Evolutionary conservation across 2,797 vertebrate genomes (phyloP), one percentile per base, ranked within the genome.

Genomic region (Pangasius djambal): DNA sequence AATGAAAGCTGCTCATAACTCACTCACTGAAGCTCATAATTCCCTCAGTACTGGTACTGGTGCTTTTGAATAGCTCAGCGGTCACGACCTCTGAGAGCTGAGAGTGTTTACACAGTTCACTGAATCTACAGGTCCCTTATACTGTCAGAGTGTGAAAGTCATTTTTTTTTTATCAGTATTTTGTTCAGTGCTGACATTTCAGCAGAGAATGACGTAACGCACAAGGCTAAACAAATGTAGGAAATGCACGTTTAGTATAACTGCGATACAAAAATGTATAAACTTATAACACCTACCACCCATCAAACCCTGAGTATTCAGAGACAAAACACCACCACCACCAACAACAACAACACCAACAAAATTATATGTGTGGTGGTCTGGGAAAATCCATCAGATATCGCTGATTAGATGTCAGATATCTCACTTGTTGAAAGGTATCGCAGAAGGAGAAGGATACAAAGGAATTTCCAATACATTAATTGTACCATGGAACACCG

Each of bases 1-100:
- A 83, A 40, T 28, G 10, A 70, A 86, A 40, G 57, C 69, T 44
- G 34, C 44, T 77, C 89, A 69, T 40, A 48, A 72, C 25, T 59
- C 78, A 48, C 16, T 83, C 77, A 81, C 2, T n/a, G 28, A 65
- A 34, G 59, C 78, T 25, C 34, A 20, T 69, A 31, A 70, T n/a
- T 82, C 20, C 6, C 8, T 81, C 65, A 82, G 3, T 59, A 75
- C 12, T 10, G 34, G 18, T 13, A 28, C 57, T 40, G 55, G 52
- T 22, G 78, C 34, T 61, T 63, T 86, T 77, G 55, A 57, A 77
- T n/a, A 82, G 22, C 20, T 40, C 34, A 40, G 75, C 6, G 50
- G 34, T 48, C 52, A 61, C 16, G 72, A 63, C 70, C 85, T 61
- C 37, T 63, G 55, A 3, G 34, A 22, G n/a, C 78, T 12, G n/a